These are phyloP conservation scores for Menidia menidia DNA, from an alignment of 2,797 vertebrate species.

Conservation along the genomic window DNA sequence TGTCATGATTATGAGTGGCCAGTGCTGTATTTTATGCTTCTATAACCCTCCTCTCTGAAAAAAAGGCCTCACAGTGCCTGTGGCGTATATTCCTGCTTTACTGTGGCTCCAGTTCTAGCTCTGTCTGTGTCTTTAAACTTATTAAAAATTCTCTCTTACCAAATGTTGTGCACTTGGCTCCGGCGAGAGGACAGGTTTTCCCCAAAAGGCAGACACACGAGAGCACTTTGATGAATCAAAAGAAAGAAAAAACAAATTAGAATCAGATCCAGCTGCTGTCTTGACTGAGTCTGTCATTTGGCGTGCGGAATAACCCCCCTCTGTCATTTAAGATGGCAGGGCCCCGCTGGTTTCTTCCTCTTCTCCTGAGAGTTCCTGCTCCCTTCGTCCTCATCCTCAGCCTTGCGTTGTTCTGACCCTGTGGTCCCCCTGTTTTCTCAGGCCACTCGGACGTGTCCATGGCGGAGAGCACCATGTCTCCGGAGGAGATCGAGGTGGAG, in stretches of 20 bases:
- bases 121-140: conserved; percentile 11
- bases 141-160: conserved; percentile 19
- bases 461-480: conserved; percentile 96
- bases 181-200: conserved; percentile 20
- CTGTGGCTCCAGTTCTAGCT: background rate
- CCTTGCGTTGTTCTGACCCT: background rate
- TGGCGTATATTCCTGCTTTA: background rate
- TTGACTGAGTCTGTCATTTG: conserved; percentile 11
- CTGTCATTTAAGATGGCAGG: background rate
- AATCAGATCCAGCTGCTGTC: background rate
- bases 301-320: background rate
- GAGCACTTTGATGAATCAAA: conserved; percentile 22
- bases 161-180: conserved; percentile 26
- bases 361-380: background rate
- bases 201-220: background rate
- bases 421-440: conserved; percentile 49
- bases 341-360: background rate
- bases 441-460: conserved; percentile 95
- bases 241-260: background rate
- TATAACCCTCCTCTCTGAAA: background rate
- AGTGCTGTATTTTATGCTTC: background rate
- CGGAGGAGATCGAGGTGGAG: conserved; percentile 96
- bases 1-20: conserved; percentile 21
- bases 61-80: background rate
- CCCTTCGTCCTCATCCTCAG: background rate